A percentile compares a stretch with the other conserved stretches of the same genome.
These are phyloP conservation scores for Lysandra bellargus DNA, from an alignment of 2,888 invertebrate species.

Conservation along the genomic window DNA sequence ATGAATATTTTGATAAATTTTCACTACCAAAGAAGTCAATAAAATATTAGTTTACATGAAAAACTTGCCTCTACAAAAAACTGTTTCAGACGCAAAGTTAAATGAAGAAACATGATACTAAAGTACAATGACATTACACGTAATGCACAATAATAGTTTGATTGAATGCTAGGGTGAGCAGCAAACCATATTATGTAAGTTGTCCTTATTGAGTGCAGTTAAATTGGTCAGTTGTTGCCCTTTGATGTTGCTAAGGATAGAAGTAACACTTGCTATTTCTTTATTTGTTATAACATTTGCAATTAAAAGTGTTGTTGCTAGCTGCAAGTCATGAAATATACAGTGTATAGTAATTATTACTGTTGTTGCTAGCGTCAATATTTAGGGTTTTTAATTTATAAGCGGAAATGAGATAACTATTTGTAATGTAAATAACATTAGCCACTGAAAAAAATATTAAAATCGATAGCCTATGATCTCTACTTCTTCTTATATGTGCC, in stretches of 20 bases:
- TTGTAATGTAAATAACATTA: not conserved
- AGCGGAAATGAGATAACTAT: not conserved
- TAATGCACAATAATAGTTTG: constrained; percentile 4
- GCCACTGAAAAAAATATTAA: too few species aligned
- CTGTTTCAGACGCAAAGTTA: not conserved
- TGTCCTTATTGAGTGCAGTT: constrained; percentile 19
- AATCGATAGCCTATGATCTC: too few species aligned
- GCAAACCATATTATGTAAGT: constrained; percentile 17
- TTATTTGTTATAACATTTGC: not conserved
- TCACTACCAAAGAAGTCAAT: too few species aligned
- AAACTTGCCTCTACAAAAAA: too few species aligned
- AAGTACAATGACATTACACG: constrained; percentile 8
- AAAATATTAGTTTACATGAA: too few species aligned
- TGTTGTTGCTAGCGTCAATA: not conserved
- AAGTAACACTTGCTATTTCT: not conserved
- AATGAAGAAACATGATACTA: not conserved
- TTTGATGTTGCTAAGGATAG: not conserved
- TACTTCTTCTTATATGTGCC: too few species aligned
- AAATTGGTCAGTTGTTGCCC: constrained; percentile 3
- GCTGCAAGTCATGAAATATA: not conserved
- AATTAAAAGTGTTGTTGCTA: not conserved
- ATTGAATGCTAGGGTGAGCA: constrained; percentile 25
- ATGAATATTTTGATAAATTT: too few species aligned
- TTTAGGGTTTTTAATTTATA: not conserved
- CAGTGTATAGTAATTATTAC: not conserved